A percentile compares a stretch with the other conserved stretches of the same genome.
Conservation (phyloP, 1,140 invertebrate genomes). For the Telenomus remus region DNA sequence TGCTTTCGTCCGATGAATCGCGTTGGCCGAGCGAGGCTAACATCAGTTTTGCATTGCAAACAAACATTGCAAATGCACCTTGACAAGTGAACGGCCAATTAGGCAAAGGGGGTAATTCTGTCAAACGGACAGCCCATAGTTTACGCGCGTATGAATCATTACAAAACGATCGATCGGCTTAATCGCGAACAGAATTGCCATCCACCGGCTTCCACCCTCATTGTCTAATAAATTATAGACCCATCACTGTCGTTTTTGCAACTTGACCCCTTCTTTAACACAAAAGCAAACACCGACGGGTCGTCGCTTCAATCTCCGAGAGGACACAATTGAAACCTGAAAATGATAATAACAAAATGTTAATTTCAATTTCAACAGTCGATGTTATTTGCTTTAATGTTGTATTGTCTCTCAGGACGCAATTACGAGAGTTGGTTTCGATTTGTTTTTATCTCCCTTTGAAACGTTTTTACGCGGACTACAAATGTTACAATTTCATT, state of each 20-base stretch:
- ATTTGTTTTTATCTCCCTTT: constrained; percentile 8
- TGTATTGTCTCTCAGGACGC: no score
- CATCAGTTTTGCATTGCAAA: constrained; percentile 20
- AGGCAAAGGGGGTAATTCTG: constrained; percentile 20
- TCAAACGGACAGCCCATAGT: constrained; percentile 10
- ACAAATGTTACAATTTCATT: constrained; percentile 35
- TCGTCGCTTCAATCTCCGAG: no score
- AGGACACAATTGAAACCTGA: no score
- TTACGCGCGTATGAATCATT: constrained; percentile 35
- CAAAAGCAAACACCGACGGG: no score
- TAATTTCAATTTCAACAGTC: no score
- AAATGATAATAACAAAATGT: no score
- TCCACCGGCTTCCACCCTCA: not conserved
- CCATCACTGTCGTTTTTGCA: no score
- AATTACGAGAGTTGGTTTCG: not conserved
- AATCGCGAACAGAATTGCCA: no score
- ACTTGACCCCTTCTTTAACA: no score
- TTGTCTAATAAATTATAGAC: no score
- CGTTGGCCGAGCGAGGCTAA: constrained; percentile 6
- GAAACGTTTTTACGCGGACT: constrained; percentile 4
- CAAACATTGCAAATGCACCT: constrained; percentile 16
- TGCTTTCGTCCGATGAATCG: not conserved
- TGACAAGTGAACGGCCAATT: constrained; percentile 17
- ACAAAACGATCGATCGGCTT: constrained; percentile 17
- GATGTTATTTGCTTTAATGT: no score